A percentile compares a stretch with the other conserved stretches of the same genome.
phyloP scores from a whole-genome alignment of 2,797 vertebrate species.

The Acanthiza pusilla region DNA sequence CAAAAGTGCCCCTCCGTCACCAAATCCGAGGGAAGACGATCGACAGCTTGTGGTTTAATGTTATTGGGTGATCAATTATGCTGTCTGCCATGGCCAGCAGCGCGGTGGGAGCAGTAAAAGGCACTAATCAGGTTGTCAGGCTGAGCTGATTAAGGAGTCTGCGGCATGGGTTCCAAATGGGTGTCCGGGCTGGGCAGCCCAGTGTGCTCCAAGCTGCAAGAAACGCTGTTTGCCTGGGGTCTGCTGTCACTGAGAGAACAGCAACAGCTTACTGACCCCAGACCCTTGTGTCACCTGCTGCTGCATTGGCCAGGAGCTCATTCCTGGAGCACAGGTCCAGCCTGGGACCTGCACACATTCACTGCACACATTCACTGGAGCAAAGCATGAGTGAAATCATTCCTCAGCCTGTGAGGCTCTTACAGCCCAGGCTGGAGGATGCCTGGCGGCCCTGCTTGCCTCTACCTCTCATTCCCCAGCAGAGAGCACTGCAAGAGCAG shows the following conservation, averaged over 20 bases:
- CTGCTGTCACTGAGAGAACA: not conserved
- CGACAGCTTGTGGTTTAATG: too few species aligned
- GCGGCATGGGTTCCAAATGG: not conserved
- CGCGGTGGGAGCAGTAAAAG: not conserved
- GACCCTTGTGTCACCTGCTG: not conserved
- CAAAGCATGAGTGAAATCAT: not conserved
- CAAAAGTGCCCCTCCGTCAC: not conserved
- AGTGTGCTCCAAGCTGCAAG: not conserved
- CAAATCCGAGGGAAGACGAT: not conserved
- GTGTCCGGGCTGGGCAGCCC: not conserved
- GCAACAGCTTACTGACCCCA: not conserved
- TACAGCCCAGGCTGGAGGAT: not conserved
- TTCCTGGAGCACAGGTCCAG: not conserved
- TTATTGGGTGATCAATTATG: not conserved
- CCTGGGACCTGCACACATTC: not conserved
- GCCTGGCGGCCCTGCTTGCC: not conserved
- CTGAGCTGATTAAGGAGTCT: not conserved
- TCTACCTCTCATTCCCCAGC: not conserved
- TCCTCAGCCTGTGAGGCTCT: not conserved
- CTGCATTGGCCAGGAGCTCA: not conserved
- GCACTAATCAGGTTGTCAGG: not conserved
- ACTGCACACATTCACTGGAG: not conserved
- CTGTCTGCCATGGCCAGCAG: not conserved
- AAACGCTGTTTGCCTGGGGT: not conserved
- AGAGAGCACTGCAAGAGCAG: conserved; percentile 46